Evolutionary conservation across 1,140 invertebrate genomes (phyloP), one percentile per base, ranked within the genome.

Genomic region (Acyrthosiphon pisum): DNA sequence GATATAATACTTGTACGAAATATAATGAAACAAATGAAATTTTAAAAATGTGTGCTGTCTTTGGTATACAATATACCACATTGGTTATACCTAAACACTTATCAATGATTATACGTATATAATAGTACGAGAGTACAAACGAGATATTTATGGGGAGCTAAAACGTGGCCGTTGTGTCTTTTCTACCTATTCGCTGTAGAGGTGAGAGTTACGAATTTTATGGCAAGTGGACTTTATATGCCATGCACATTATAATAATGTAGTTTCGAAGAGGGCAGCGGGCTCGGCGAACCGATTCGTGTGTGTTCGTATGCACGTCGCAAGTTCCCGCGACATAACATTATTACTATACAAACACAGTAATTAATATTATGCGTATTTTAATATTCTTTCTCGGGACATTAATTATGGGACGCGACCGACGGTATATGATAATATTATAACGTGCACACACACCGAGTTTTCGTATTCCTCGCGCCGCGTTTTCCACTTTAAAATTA

Each of bases 401-500:
- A 76, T 76, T 76, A 76, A 76, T 76, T 76, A n/a, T 14, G 30
- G n/a, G 4, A 76, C 30, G 60, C 60, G 30, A n/a, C 60, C 4
- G 60, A n/a, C 60, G 60, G 60, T 53, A 22, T 53, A 53, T 53
- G 50, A 53, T 50, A 50, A 50, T 53, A 53, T 53, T 22, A 53
- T 53, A 53, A 53, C 50, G 11, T 11, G 48, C 14, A 53, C 20
- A 53, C 3, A 22, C 22, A 53, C 50, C 50, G 50, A 2, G 41
- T 88, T 88, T 88, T 88, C n/a, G 86, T 88, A 88, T 88, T 88
- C 86, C 86, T 37, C 0, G 83, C 23, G 22, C 41, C 23, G 22
- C 37, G 41, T 37, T 76, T 35, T 84, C 83, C 83, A 37, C 23
- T 84, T 84, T 41, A 84, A 84, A 84, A 84, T 41, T 41, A 41